Conservation (phyloP, 2,888 invertebrate species). For the Tenthredo amoena region DNA sequence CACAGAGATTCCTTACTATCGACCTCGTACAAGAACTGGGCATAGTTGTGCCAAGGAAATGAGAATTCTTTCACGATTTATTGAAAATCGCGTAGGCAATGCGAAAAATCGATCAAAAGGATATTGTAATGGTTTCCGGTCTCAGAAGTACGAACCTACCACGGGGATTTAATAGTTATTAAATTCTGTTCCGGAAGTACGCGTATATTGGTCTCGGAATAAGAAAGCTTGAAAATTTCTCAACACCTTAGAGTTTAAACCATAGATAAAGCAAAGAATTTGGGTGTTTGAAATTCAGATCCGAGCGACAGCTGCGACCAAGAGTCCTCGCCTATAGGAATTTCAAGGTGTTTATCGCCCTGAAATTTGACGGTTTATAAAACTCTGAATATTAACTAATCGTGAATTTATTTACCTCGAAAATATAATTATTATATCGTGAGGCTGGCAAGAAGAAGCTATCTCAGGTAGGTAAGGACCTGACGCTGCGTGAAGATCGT, state of each 20-base stretch:
- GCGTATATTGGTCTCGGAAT: background rate
- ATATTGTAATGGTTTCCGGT: background rate
- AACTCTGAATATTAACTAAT: background rate
- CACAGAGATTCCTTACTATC: background rate
- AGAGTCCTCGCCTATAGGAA: background rate
- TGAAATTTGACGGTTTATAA: constrained; percentile 9
- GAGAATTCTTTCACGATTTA: background rate
- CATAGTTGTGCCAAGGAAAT: background rate
- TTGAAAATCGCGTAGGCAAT: background rate
- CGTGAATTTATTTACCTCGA: background rate
- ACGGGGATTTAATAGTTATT: background rate
- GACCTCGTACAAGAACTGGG: too few relatives aligned
- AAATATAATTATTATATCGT: background rate
- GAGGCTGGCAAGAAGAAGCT: background rate
- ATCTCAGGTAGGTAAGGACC: background rate
- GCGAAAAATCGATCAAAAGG: background rate
- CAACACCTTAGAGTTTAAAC: background rate
- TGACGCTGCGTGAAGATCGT: constrained; percentile 63
- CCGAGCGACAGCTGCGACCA: background rate
- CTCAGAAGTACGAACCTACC: background rate
- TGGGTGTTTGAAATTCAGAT: background rate
- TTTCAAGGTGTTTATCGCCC: background rate
- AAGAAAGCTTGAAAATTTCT: background rate
- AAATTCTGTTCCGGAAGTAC: background rate
- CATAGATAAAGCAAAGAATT: background rate